These are phyloP conservation scores for Onychomys arenicola DNA, from an alignment of 2,797 vertebrate genomes.

Conservation along the genomic window DNA sequence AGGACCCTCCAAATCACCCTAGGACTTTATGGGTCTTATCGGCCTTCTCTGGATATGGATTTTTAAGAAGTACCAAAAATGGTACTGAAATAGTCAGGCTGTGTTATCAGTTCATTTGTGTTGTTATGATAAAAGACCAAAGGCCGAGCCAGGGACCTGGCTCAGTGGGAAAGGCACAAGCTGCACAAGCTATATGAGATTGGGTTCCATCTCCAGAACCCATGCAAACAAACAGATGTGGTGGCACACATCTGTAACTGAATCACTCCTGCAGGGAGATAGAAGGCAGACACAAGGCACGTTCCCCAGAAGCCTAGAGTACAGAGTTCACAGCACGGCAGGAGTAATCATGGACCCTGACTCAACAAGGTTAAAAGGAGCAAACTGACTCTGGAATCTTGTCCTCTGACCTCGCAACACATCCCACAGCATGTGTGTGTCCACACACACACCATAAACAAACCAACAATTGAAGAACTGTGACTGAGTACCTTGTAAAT, in stretches of 20 bases:
- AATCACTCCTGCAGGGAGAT: background rate
- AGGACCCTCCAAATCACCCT: background rate
- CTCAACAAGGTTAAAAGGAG: background rate
- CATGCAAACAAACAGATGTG: background rate
- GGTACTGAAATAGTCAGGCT: background rate
- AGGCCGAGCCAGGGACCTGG: background rate
- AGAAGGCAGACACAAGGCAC: background rate
- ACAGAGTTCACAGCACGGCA: background rate
- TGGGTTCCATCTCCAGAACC: background rate
- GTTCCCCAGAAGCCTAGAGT: background rate
- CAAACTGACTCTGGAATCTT: background rate
- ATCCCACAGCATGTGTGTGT: background rate
- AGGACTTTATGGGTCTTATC: background rate
- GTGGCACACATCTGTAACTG: background rate
- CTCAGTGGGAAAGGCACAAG: background rate
- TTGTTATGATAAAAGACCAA: background rate
- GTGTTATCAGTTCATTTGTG: background rate
- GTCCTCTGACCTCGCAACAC: background rate
- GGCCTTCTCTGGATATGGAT: background rate
- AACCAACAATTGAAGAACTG: background rate
- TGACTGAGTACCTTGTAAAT: background rate
- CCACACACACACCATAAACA: background rate
- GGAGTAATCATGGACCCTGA: background rate
- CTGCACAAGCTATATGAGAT: background rate
- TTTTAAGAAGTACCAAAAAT: constrained; percentile 18